Evolutionary conservation across 2,113 vertebrate species (phyloP).

Genomic region (Empidonax traillii): DNA sequence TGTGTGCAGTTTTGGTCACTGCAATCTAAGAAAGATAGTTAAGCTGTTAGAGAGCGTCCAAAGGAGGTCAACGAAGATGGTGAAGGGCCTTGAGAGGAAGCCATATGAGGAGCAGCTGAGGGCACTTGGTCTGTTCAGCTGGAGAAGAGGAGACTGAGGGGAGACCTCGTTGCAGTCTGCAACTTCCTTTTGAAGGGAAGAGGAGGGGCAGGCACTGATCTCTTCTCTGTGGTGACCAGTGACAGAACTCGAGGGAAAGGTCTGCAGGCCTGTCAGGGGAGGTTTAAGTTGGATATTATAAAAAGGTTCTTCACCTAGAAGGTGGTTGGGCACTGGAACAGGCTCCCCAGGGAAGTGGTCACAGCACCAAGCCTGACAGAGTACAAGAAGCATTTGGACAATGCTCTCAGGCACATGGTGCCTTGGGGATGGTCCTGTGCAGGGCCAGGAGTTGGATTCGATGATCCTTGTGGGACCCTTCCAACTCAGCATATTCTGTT

Average conservation of each 20-base stretch:
- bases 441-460: background rate
- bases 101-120: background rate
- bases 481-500: background rate
- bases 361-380: background rate
- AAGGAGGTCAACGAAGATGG: background rate
- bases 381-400: background rate
- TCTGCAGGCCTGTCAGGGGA: background rate
- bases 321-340: background rate
- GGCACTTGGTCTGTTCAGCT: background rate
- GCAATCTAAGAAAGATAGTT: background rate
- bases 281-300: background rate
- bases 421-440: background rate
- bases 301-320: background rate
- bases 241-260: background rate
- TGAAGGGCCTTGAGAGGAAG: background rate
- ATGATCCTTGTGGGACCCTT: background rate
- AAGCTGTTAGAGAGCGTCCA: background rate
- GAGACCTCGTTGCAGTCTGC: background rate
- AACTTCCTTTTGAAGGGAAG: background rate
- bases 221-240: background rate
- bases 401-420: background rate
- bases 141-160: background rate
- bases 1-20: background rate
- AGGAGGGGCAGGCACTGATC: background rate
- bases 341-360: background rate